Conservation (phyloP, 1,140 invertebrate species). For the Brachystomella parvula region DNA sequence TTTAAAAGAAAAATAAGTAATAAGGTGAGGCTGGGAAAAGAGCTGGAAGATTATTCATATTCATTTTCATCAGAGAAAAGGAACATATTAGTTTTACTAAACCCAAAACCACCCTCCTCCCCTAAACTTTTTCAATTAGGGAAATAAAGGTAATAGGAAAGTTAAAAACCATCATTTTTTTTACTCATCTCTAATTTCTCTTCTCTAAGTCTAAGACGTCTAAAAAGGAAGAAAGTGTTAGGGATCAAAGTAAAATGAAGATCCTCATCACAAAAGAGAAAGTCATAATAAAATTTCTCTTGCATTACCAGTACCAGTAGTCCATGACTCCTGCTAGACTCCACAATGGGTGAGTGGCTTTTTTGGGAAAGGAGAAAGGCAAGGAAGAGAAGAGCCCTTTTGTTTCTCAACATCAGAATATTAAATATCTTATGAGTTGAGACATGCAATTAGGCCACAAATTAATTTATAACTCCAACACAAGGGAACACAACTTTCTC, state of each 20-base stretch:
- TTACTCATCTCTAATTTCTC: constrained; percentile 38
- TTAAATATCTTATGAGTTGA: constrained; percentile 38
- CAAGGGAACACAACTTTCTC: background rate
- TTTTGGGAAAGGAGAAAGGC: too few relatives aligned
- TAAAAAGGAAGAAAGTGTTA: too few relatives aligned
- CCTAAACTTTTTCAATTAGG: constrained; percentile 39
- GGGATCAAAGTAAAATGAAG: too few relatives aligned
- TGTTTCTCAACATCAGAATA: constrained; percentile 28
- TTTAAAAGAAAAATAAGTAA: constrained; percentile 21
- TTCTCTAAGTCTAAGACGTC: too few relatives aligned
- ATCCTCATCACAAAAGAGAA: too few relatives aligned
- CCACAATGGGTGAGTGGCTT: too few relatives aligned
- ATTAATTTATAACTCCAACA: constrained; percentile 37
- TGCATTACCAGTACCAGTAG: too few relatives aligned
- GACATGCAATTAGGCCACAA: constrained; percentile 39
- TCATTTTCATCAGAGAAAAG: too few relatives aligned
- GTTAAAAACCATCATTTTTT: constrained; percentile 38
- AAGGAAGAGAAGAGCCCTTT: constrained; percentile 15
- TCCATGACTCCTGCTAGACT: too few relatives aligned
- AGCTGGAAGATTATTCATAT: constrained; percentile 31
- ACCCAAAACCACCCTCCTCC: constrained; percentile 5
- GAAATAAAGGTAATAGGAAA: constrained; percentile 38
- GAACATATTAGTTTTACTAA: too few relatives aligned
- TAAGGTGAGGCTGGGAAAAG: constrained; percentile 35
- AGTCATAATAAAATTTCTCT: too few relatives aligned